Conservation (phyloP, 2,888 invertebrate genomes). For the Acanthosepion pharaonis region DNA sequence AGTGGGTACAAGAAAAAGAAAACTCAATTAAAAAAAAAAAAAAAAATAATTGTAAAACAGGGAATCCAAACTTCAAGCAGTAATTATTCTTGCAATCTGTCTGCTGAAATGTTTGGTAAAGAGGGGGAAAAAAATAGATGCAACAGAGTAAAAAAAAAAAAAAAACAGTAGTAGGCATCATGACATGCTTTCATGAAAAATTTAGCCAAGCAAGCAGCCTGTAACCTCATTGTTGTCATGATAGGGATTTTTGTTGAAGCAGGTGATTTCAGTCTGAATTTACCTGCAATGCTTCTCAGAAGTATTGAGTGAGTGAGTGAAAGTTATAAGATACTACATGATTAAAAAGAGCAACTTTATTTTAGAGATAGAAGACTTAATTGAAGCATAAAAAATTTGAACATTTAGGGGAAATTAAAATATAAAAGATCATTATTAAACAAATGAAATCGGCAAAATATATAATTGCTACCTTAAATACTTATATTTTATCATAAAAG, state of each 20-base stretch:
- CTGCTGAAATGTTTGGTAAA: not conserved
- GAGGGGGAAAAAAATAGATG: not conserved
- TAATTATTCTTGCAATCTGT: not conserved
- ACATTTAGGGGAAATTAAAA: not conserved
- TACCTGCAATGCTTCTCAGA: not conserved
- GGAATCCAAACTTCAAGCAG: not conserved
- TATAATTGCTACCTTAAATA: not conserved
- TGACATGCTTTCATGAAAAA: not conserved
- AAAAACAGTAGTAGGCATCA: not conserved
- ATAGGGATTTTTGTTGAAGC: not conserved
- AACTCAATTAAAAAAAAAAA: not conserved
- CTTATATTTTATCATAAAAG: not conserved
- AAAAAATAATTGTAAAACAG: not conserved
- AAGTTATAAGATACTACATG: not conserved
- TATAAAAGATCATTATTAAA: not conserved
- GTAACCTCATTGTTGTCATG: not conserved
- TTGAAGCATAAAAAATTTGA: not conserved
- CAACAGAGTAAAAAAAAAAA: not conserved
- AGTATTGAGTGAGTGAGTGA: not conserved
- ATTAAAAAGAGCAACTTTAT: not conserved
- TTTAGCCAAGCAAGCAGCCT: not conserved
- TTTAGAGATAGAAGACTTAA: not conserved
- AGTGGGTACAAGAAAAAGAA: not conserved
- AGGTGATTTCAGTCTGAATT: not conserved
- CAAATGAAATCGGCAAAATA: not conserved